Evolutionary conservation across 2,888 invertebrate genomes (phyloP).

Genomic region (Plagodis pulveraria): DNA sequence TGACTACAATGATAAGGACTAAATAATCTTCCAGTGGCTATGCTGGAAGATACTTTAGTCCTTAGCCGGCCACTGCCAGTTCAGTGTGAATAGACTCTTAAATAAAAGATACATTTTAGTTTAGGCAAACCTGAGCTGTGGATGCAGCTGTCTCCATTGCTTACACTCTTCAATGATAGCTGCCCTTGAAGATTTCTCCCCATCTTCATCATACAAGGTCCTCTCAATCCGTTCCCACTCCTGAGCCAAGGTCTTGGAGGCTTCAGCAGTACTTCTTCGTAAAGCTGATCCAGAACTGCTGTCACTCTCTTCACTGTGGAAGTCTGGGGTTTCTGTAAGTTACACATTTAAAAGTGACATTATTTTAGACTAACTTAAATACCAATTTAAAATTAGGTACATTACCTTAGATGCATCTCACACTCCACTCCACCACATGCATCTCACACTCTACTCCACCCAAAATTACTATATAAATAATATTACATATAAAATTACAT

Average conservation of each 20-base stretch:
- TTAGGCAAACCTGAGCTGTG: conserved; percentile 78
- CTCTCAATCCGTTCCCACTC: conserved; percentile 85
- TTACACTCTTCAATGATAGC: conserved; percentile 84
- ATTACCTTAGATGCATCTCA: too few species aligned
- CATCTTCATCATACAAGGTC: conserved; percentile 82
- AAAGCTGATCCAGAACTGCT: conserved; percentile 82
- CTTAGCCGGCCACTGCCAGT: too few species aligned
- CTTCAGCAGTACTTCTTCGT: conserved; percentile 78
- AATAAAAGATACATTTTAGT: neutral
- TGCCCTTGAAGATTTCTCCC: conserved; percentile 73
- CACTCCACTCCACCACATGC: too few species aligned
- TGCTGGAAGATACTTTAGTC: too few species aligned
- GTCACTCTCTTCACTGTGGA: conserved; percentile 79
- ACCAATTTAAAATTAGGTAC: too few species aligned
- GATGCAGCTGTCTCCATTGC: conserved; percentile 85
- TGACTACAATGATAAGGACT: too few species aligned
- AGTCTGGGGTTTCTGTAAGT: conserved; percentile 70
- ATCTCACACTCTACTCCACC: too few species aligned
- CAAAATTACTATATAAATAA: too few species aligned
- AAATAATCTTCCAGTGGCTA: too few species aligned
- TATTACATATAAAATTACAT: too few species aligned
- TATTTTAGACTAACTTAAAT: too few species aligned
- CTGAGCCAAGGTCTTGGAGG: conserved; percentile 74
- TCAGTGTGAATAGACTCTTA: neutral
- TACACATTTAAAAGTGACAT: too few species aligned